Percentiles rank a stretch among this genome's conserved stretches.
phyloP scores from a whole-genome alignment of 2,113 vertebrate species.

The Scomber colias region DNA sequence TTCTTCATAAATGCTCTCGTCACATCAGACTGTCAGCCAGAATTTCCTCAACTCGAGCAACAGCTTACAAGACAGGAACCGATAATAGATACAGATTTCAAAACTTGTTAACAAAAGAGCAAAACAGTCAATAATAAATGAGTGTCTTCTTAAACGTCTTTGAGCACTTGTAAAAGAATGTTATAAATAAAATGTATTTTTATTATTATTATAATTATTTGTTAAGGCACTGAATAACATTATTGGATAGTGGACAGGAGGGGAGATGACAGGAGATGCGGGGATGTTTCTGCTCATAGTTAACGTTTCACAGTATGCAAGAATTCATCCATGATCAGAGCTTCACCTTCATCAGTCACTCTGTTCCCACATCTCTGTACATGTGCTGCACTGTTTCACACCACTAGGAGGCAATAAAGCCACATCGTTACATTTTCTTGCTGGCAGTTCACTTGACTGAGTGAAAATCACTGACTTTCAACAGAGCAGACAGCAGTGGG shows the following conservation, averaged over 20 bases:
- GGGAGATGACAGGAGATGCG: too few relatives aligned
- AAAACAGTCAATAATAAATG: too few relatives aligned
- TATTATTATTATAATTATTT: too few relatives aligned
- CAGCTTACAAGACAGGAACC: neutral
- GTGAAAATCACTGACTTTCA: neutral
- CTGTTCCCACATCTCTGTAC: neutral
- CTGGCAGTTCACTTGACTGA: neutral
- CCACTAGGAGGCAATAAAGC: slow-evolving; percentile 74
- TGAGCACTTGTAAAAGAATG: too few relatives aligned
- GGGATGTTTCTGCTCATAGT: too few relatives aligned
- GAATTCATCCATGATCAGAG: neutral
- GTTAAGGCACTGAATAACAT: too few relatives aligned
- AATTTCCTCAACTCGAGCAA: neutral
- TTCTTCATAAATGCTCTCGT: neutral
- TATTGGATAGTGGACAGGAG: too few relatives aligned
- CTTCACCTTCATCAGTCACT: neutral
- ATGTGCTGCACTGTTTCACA: slow-evolving; percentile 15
- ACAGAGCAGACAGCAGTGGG: slow-evolving; percentile 6
- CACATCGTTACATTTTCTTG: neutral
- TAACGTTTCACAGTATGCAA: too few relatives aligned
- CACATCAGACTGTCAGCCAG: neutral
- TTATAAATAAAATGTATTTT: too few relatives aligned
- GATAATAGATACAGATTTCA: neutral
- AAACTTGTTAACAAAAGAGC: neutral
- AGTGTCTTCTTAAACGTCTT: too few relatives aligned